A percentile compares a stretch with the other conserved stretches of the same genome.
phyloP scores from a whole-genome alignment of 2,888 invertebrate species.

The Cheilosia scutellata region DNA sequence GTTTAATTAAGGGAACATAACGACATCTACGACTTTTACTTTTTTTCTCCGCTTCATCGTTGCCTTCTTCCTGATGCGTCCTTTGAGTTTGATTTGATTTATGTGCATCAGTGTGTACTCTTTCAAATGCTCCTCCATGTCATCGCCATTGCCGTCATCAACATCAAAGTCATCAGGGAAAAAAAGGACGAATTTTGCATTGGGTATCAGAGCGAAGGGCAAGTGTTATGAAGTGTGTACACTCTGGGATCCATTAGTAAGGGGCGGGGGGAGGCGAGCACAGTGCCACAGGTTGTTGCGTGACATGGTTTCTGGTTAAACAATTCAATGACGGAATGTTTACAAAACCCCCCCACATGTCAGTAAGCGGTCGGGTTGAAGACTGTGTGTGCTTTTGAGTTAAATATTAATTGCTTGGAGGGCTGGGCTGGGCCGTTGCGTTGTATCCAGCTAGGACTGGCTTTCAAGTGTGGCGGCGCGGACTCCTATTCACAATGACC shows the following conservation, averaged over 20 bases:
- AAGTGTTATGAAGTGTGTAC: background rate
- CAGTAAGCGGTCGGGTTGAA: background rate
- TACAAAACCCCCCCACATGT: constrained; percentile 6
- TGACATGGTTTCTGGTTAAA: constrained; percentile 59
- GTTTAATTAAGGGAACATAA: constrained; percentile 60
- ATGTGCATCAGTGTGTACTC: constrained; percentile 59
- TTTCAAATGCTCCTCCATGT: constrained; percentile 36
- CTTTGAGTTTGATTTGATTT: constrained; percentile 68
- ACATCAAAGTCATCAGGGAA: no score
- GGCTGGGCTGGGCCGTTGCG: no score
- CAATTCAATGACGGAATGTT: constrained; percentile 41
- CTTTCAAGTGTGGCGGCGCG: background rate
- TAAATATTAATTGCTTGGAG: constrained; percentile 47
- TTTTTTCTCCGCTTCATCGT: background rate
- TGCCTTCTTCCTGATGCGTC: constrained; percentile 3
- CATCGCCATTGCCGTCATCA: constrained; percentile 26
- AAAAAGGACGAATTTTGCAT: constrained; percentile 47
- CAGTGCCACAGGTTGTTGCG: constrained; percentile 69
- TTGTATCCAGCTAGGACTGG: no score
- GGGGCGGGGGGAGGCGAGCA: background rate
- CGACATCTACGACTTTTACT: constrained; percentile 56
- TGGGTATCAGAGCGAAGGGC: constrained; percentile 56
- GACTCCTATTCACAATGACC: constrained; percentile 21
- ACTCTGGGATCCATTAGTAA: background rate
- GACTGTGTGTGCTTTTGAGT: constrained; percentile 9